Conservation (phyloP, 2,113 vertebrate species). For the Datnioides undecimradiatus region DNA sequence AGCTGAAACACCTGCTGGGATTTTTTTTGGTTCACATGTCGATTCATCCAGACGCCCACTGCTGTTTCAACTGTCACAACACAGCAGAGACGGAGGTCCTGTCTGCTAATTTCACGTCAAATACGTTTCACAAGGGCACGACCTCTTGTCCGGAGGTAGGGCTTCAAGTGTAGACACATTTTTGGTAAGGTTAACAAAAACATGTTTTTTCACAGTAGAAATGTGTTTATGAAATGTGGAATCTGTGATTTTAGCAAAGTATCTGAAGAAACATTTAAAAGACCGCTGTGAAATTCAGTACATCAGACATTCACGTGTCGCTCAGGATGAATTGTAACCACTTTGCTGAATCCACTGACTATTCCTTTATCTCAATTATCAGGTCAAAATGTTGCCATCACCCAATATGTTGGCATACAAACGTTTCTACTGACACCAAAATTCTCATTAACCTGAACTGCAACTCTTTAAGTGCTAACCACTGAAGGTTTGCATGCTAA, state of each 20-base stretch:
- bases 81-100: constrained; percentile 27
- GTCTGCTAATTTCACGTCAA: constrained; percentile 33
- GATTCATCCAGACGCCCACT: constrained; percentile 37
- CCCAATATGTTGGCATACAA: background rate
- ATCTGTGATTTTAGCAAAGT: too few relatives aligned
- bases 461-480: background rate
- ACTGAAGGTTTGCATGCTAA: too few relatives aligned
- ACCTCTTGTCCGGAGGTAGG: constrained; percentile 31
- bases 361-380: background rate
- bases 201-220: too few relatives aligned
- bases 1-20: constrained; percentile 72
- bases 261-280: too few relatives aligned
- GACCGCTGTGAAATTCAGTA: background rate
- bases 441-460: background rate
- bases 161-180: constrained; percentile 10
- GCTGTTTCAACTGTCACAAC: constrained; percentile 61
- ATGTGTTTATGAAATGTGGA: too few relatives aligned
- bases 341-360: background rate
- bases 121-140: constrained; percentile 14
- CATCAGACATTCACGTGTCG: too few relatives aligned
- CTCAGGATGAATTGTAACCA: background rate
- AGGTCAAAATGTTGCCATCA: background rate
- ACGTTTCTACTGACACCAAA: background rate
- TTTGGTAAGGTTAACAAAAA: too few relatives aligned
- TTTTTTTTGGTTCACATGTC: constrained; percentile 48